Base-by-base conservation (phyloP, 1,140 invertebrate species). In the Lamellibrachia luymesi region DNA sequence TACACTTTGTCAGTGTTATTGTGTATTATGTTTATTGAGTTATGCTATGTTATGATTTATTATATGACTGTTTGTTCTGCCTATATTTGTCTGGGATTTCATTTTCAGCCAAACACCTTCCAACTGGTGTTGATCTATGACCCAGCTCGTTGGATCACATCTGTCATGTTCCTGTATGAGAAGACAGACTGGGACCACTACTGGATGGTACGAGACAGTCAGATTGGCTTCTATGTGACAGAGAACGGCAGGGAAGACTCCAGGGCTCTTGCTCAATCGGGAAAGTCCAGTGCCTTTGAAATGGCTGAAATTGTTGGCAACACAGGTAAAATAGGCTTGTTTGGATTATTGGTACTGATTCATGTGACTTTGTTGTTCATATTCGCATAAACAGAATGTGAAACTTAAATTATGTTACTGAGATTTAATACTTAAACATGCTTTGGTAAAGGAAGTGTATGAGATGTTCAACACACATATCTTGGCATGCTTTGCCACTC, bases 201-300 rank as follows among this genome's bases (percentile, higher is more conserved):
- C 64, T 80, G 64, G 64, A 80, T 80, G 64, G 64, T 80, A 22
- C 64, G 64, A 0, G 64, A 80, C 64, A 80, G 64, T 80, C 64
- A 80, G 64, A 80, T 80, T 80, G 64, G 64, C 64, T 80, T 80
- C 64, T 80, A 80, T 80, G 64, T 80, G 64, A 80, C 64, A 80
- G 13, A 22, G 64, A 80, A 17, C 13, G 2, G 25, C 6, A 80
- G 25, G 64, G 64, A 80, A 80, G 64, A 80, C 64, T 80, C 64
- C 64, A 80, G 64, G 4, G 64, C 64, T 80, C 64, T 80, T 10
- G 64, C 64, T 80, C 64, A 80, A 22, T 80, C 64, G 13, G 64
- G 64, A 17, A 80, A 80, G 64, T 80, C 64, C 64, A 80, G 64
- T 80, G 64, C 64, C 17, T 80, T 80, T 22, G 64, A 80, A 80